These are phyloP conservation scores for Drosophila varians DNA, from an alignment of 1,140 invertebrate species.

Conservation along the genomic window DNA sequence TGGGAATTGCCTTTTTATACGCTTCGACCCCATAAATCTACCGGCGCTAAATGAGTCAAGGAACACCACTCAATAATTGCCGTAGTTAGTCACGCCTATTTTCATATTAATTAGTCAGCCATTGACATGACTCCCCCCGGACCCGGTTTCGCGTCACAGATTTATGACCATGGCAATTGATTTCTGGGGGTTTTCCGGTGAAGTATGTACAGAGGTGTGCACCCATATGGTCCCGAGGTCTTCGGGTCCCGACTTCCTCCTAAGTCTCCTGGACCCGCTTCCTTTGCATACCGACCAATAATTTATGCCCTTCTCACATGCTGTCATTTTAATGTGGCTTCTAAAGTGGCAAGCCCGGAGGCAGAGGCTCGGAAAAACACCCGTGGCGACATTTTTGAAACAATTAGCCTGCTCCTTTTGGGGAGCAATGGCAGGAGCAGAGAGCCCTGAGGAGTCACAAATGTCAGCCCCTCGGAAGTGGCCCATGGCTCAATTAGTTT, in stretches of 20 bases:
- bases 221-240: constrained; percentile 58
- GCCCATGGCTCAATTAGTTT: constrained; percentile 38
- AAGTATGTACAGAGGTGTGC: constrained; percentile 53
- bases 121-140: constrained; percentile 40
- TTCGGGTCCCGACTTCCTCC: constrained; percentile 56
- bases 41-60: constrained; percentile 28
- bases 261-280: constrained; percentile 59
- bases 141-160: constrained; percentile 37
- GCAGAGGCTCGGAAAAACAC: constrained; percentile 48
- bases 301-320: constrained; percentile 82
- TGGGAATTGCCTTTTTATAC: not conserved
- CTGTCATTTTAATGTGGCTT: constrained; percentile 82
- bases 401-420: constrained; percentile 59
- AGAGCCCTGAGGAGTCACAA: constrained; percentile 25
- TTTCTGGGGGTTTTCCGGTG: constrained; percentile 35
- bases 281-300: constrained; percentile 46
- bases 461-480: constrained; percentile 34
- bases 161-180: constrained; percentile 71
- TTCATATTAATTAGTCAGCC: constrained; percentile 68
- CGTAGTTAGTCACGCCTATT: constrained; percentile 70
- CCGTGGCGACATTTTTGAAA: constrained; percentile 73
- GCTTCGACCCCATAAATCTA: constrained; percentile 35
- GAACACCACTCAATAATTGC: constrained; percentile 46
- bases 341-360: constrained; percentile 54
- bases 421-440: not conserved